These are phyloP conservation scores for Stenolophus ochropezus DNA, from an alignment of 2,888 invertebrate species.

Conservation along the genomic window DNA sequence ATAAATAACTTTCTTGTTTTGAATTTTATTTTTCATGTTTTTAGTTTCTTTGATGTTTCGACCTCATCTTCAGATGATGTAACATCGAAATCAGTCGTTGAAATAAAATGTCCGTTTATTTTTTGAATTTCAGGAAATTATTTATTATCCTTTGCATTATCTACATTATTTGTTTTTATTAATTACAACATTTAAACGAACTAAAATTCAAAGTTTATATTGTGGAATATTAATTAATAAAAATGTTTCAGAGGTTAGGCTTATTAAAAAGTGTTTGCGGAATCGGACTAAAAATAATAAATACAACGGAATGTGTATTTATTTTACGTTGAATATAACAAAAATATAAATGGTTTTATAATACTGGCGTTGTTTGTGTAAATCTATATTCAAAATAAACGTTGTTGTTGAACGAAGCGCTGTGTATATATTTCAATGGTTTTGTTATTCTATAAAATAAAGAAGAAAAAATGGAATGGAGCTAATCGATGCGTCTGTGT, in stretches of 20 bases:
- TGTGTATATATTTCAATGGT: neutral
- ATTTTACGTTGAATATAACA: neutral
- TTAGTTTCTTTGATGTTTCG: too few species aligned
- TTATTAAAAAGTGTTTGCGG: neutral
- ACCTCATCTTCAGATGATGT: too few species aligned
- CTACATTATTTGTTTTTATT: too few species aligned
- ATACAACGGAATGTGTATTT: neutral
- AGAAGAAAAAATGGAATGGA: neutral
- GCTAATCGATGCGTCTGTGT: neutral
- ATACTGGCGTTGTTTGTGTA: neutral
- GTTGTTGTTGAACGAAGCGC: neutral
- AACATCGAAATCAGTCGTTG: too few species aligned
- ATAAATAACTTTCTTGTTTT: too few species aligned
- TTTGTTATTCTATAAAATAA: neutral
- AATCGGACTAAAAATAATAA: neutral
- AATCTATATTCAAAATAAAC: conserved; percentile 4
- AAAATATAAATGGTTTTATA: conserved; percentile 9
- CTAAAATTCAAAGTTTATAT: too few species aligned
- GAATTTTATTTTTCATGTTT: too few species aligned
- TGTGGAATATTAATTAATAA: too few species aligned
- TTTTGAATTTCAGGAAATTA: too few species aligned
- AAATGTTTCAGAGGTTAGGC: neutral
- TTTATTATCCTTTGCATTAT: too few species aligned
- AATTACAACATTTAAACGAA: too few species aligned
- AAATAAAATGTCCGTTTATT: too few species aligned